Conservation (phyloP, 2,888 invertebrate genomes). For the Fabriciana adippe region DNA sequence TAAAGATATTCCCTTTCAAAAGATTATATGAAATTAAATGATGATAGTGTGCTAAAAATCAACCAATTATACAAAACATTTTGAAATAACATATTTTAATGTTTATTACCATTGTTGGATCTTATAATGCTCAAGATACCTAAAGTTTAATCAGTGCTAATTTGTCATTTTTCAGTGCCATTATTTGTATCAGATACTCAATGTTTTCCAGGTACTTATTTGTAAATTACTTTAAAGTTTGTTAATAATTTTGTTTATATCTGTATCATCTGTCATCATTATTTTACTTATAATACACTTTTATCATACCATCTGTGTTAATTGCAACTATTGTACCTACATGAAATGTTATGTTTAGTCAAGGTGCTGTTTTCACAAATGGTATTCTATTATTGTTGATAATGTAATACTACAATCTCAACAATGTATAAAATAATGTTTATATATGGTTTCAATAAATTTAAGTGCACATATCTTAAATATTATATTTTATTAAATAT, state of each 20-base stretch:
- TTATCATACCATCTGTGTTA: constrained; percentile 25
- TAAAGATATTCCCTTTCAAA: constrained; percentile 4
- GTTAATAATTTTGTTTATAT: constrained; percentile 8
- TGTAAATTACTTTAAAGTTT: constrained; percentile 15
- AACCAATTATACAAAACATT: neutral
- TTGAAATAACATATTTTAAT: too few species aligned
- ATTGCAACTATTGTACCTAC: constrained; percentile 28
- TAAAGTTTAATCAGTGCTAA: constrained; percentile 7
- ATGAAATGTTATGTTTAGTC: constrained; percentile 14
- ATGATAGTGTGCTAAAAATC: neutral
- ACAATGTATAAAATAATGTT: constrained; percentile 32
- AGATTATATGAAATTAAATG: neutral
- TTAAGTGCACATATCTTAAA: constrained; percentile 65
- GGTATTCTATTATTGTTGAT: constrained; percentile 32
- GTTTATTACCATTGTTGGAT: neutral
- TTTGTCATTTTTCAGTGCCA: constrained; percentile 28
- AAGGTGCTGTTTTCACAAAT: constrained; percentile 36
- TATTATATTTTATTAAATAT: constrained; percentile 15
- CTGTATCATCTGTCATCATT: constrained; percentile 10
- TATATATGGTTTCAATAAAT: constrained; percentile 62
- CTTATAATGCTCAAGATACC: constrained; percentile 18
- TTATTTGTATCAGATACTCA: constrained; percentile 31
- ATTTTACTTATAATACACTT: constrained; percentile 7
- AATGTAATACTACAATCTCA: constrained; percentile 29
- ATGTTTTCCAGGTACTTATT: constrained; percentile 16